These are phyloP conservation scores for Acleris emargana DNA, from an alignment of 2,888 invertebrate genomes.

Conservation along the genomic window DNA sequence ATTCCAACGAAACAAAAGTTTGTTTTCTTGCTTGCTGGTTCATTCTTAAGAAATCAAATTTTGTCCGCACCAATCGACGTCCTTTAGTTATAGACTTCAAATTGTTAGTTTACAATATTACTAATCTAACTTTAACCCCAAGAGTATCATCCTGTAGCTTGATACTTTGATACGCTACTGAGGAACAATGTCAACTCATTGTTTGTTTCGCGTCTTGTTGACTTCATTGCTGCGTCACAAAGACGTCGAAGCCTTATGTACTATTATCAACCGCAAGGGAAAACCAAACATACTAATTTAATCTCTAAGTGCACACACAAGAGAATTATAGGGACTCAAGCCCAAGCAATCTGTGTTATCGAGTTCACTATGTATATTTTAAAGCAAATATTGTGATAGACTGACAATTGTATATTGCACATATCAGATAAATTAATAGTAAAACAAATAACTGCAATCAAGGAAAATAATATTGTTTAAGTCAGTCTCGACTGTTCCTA, in stretches of 20 bases:
- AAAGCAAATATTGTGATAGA: constrained; percentile 40
- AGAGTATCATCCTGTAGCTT: no score
- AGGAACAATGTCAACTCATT: constrained; percentile 4
- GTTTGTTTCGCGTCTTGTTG: constrained; percentile 17
- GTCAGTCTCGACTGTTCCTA: constrained; percentile 26
- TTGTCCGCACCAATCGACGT: no score
- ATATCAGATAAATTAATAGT: constrained; percentile 41
- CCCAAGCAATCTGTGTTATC: constrained; percentile 48
- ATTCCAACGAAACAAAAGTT: no score
- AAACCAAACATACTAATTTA: constrained; percentile 18
- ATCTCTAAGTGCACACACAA: constrained; percentile 13
- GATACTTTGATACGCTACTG: background rate
- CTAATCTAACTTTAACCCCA: no score
- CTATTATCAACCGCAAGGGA: constrained; percentile 24
- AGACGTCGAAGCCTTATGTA: constrained; percentile 2
- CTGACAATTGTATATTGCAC: constrained; percentile 27
- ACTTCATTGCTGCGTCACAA: constrained; percentile 14
- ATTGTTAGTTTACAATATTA: no score
- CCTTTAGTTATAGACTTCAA: no score
- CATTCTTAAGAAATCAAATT: no score
- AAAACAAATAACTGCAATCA: constrained; percentile 45
- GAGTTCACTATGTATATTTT: constrained; percentile 41
- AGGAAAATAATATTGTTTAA: constrained; percentile 49
- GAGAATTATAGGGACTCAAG: constrained; percentile 15
- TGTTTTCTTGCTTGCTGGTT: no score